These are phyloP conservation scores for Brachionus rotundiformis DNA, from an alignment of 1,140 invertebrate species.

Conservation along the genomic window DNA sequence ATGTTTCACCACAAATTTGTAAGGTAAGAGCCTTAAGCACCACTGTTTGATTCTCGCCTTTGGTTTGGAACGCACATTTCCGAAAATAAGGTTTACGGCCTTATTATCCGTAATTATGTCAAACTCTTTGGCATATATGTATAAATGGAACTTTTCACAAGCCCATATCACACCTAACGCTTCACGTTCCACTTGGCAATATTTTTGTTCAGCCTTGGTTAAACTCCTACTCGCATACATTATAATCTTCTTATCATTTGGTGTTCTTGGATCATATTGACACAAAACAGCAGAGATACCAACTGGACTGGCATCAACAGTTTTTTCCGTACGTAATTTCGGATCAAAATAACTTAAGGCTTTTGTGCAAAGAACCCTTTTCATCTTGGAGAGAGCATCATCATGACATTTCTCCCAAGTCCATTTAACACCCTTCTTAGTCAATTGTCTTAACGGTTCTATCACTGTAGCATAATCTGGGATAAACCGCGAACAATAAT, in stretches of 20 bases:
- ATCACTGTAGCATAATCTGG: constrained; percentile 56
- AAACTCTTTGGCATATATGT: background rate
- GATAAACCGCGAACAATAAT: constrained; percentile 63
- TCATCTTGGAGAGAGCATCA: no score
- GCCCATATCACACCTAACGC: background rate
- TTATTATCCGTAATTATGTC: background rate
- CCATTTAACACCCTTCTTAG: constrained; percentile 15
- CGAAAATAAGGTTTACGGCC: background rate
- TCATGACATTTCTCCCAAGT: no score
- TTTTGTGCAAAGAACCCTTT: no score
- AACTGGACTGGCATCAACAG: constrained; percentile 55
- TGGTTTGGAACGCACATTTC: background rate
- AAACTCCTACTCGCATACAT: constrained; percentile 57
- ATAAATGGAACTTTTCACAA: background rate
- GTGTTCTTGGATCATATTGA: constrained; percentile 55
- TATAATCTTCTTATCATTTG: constrained; percentile 53
- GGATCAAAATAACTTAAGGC: no score
- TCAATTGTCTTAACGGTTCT: constrained; percentile 54
- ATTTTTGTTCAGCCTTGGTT: constrained; percentile 52
- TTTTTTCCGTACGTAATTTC: background rate
- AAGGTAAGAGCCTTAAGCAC: no score
- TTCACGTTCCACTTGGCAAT: no score
- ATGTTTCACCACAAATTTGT: no score
- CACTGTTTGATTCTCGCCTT: no score
- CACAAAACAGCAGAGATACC: constrained; percentile 65